Base-by-base conservation (phyloP, 1,140 invertebrate species). In the Drosophila obscura region DNA sequence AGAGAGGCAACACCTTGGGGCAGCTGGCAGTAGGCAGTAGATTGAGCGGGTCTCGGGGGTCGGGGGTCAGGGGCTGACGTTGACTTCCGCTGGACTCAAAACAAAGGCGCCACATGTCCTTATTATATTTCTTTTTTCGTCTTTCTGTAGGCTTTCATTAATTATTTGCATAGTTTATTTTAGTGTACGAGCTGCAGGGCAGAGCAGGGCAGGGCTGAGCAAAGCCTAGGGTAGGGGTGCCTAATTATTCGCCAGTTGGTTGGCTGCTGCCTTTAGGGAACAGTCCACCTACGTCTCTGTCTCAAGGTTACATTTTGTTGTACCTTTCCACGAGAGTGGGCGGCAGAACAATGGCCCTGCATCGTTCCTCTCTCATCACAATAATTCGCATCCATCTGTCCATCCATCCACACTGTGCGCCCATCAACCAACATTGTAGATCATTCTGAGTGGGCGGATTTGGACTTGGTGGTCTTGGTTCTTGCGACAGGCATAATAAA, bases 121-220 rank as follows among this genome's bases (percentile, higher is more conserved):
- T 73, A 64, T 77, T 82, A 73, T 55, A 63, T 63, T 48, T 51
- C 45, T 50, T 60, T n/a, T 49, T 57, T 53, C n/a, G 66, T 43
- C 44, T 31, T 35, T 15, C 24, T 50, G 45, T 57, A 28, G 43
- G 35, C 65, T 22, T 60, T 55, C 80, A 82, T 82, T 82, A 83
- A 82, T 82, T 79, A 83, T 82, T 82, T 83, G 61, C 80, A 63
- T 66, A 79, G 75, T 68, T 83, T 84, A 67, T 75, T 83, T 75
- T 72, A 75, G 75, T 39, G 73, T 48, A n/a, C 41, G 5, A 13
- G 8, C 46, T n/a, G 35, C 26, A 28, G 26, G 5, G 26, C 26
- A 28, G 26, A 5, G 26, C 35, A 39, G 35, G 35, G 11, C 35
- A 39, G 11, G 2, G 35, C 26, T 7, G 26, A 28, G 26, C 26